These are phyloP conservation scores for Pseudococcus longispinus DNA, from an alignment of 2,888 invertebrate species.

Conservation along the genomic window DNA sequence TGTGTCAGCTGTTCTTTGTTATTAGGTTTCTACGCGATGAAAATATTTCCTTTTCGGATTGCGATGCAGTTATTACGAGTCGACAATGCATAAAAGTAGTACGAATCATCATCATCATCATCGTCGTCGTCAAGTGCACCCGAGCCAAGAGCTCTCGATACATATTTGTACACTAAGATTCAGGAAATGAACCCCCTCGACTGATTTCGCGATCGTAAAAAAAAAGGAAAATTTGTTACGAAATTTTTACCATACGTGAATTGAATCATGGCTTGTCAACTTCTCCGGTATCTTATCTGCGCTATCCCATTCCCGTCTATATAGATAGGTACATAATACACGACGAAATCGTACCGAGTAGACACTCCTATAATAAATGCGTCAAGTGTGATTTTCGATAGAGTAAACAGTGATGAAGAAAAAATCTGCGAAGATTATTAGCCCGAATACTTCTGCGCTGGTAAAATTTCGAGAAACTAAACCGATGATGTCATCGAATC, in stretches of 20 bases:
- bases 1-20: slow-evolving; percentile 33
- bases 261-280: neutral
- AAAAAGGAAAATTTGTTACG: neutral
- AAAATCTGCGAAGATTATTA: slow-evolving; percentile 27
- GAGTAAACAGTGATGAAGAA: slow-evolving; percentile 40
- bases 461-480: slow-evolving; percentile 11
- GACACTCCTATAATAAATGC: slow-evolving; percentile 31
- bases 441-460: neutral
- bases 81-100: neutral
- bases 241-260: neutral
- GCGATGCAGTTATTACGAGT: neutral
- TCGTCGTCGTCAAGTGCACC: neutral
- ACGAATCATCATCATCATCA: neutral
- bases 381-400: slow-evolving; percentile 32
- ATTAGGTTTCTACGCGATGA: slow-evolving; percentile 16
- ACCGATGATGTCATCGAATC: slow-evolving; percentile 16
- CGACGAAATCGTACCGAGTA: neutral
- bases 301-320: neutral
- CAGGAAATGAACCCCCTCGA: neutral
- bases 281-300: slow-evolving; percentile 8
- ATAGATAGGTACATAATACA: neutral
- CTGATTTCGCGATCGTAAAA: neutral
- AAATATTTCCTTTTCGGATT: slow-evolving; percentile 38
- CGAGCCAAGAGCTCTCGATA: neutral
- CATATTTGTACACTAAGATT: neutral